Evolutionary conservation across 2,797 vertebrate genomes (phyloP).

Genomic region (Carcharodon carcharias): DNA sequence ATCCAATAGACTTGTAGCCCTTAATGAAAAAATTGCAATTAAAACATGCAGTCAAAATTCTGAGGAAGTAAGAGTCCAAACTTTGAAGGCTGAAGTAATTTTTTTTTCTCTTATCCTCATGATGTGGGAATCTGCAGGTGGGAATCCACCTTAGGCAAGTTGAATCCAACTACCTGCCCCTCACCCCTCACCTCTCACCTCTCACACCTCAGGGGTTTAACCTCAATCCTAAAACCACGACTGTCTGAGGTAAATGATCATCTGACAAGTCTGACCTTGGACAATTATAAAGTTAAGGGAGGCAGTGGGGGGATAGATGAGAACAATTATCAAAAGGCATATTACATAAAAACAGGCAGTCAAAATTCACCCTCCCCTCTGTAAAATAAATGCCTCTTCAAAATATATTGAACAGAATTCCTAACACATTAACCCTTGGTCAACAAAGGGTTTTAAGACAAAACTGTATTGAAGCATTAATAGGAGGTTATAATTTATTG

Average conservation of each 20-base stretch:
- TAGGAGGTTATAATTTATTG: neutral
- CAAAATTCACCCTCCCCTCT: neutral
- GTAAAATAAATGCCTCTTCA: neutral
- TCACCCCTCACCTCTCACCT: neutral
- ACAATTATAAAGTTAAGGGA: neutral
- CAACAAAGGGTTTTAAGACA: neutral
- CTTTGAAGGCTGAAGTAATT: neutral
- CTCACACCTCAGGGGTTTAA: neutral
- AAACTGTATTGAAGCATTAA: neutral
- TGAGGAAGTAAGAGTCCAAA: neutral
- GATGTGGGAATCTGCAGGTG: too few species aligned
- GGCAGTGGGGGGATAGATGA: too few species aligned
- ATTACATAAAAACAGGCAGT: neutral
- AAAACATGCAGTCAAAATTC: neutral
- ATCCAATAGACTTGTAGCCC: neutral
- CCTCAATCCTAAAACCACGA: neutral
- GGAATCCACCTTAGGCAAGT: neutral
- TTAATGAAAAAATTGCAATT: neutral
- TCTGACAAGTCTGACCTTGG: neutral
- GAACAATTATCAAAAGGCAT: neutral
- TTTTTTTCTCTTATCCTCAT: neutral
- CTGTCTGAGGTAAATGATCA: neutral
- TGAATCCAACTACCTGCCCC: neutral
- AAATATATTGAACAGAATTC: neutral
- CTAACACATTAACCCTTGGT: neutral